Evolutionary conservation across 2,797 vertebrate species (phyloP), one percentile per base, ranked within the genome.

Genomic region (Poecilia picta): DNA sequence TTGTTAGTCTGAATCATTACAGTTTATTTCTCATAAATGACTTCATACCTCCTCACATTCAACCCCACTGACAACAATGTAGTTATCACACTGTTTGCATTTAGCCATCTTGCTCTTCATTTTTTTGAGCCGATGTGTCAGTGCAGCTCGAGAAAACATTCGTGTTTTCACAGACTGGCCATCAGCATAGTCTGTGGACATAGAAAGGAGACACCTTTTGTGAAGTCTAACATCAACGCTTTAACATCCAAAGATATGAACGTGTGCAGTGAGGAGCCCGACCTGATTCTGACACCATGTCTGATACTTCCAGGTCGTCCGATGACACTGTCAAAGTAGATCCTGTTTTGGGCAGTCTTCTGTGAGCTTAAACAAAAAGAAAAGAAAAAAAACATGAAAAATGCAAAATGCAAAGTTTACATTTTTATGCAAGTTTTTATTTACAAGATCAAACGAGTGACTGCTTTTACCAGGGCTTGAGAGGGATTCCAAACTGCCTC

Each of bases 21-120:
- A n/a, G 25, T 39, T 11, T 25, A 31, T 46, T 11, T 45, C 25
- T 62, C 49, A n/a, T 23, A 46, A 8, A 4, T 11, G 3, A 55
- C 12, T n/a, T 75, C 92, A 77, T 87, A 99, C 98, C 97, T 99
- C 97, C 88, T 97, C 97, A n/a, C 98, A 99, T 91, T 99, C 98
- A 0, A 96, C 92, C 41, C 98, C 97, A 7, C 83, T 96, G 81
- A 95, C 97, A 87, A 98, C 96, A 90, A 99, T 97, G 90, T 97
- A 98, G 89, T 95, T 96, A 15, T 99, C 98, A 8, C 98, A 99
- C 15, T 98, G 97, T 49, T 96, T 96, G 94, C 98, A 99, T 91
- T 97, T 98, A 82, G 92, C 92, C 95, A 96, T 96, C 0, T 98
- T 98, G 64, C 96, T 97, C 73, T 98, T 96, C 43, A 96, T 95